Conservation (phyloP, 2,888 invertebrate genomes). For the Mesodorylaimus sp. region DNA sequence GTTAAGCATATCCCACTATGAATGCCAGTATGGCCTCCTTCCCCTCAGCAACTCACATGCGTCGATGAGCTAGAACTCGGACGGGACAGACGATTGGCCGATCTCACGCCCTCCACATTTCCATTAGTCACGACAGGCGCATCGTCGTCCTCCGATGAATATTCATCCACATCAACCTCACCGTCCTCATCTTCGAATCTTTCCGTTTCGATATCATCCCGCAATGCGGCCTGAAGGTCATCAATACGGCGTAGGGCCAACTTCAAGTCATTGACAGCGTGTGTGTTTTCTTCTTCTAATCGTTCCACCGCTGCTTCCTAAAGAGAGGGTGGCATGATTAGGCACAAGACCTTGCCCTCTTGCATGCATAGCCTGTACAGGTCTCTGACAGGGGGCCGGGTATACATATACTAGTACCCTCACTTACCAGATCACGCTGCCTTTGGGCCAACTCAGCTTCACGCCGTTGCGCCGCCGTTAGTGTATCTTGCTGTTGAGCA, state of each 20-base stretch:
- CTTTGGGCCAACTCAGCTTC: constrained; percentile 56
- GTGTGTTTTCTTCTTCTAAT: constrained; percentile 33
- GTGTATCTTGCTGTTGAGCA: constrained; percentile 53
- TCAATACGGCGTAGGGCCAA: constrained; percentile 71
- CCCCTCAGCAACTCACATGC: too few relatives aligned
- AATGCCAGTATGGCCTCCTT: too few relatives aligned
- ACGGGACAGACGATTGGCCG: too few relatives aligned
- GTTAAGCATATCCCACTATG: too few relatives aligned
- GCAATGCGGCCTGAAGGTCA: constrained; percentile 70
- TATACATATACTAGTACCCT: background rate
- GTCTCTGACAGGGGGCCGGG: background rate
- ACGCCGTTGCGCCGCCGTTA: constrained; percentile 46
- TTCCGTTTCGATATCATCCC: too few relatives aligned
- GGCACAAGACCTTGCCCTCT: background rate
- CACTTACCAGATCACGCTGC: constrained; percentile 47
- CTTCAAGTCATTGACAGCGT: constrained; percentile 48
- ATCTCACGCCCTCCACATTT: too few relatives aligned
- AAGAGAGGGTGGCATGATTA: too few relatives aligned
- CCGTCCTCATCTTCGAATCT: too few relatives aligned
- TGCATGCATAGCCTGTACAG: background rate
- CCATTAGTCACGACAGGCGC: background rate
- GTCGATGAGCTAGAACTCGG: too few relatives aligned
- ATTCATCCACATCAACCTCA: background rate
- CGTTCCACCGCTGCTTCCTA: constrained; percentile 32
- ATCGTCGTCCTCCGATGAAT: background rate